phyloP scores from a whole-genome alignment of 2,888 invertebrate species.

The Trissolcus brochymenae region DNA sequence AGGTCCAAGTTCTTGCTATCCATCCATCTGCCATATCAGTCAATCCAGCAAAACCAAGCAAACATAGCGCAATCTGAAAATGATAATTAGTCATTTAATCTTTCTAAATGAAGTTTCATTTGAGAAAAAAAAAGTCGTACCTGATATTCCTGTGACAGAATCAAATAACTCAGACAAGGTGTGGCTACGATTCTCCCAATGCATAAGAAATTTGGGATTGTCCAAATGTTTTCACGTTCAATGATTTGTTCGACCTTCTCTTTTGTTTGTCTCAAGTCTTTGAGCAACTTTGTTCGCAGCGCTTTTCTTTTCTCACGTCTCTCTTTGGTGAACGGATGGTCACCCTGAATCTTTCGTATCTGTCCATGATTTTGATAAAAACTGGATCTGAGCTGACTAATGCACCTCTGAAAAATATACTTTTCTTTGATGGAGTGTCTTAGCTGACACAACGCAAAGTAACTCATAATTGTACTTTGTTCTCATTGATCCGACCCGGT shows the following conservation, averaged over 20 bases:
- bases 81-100: neutral
- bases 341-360: slow-evolving; percentile 57
- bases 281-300: slow-evolving; percentile 65
- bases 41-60: slow-evolving; percentile 91
- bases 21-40: slow-evolving; percentile 98
- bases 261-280: slow-evolving; percentile 75
- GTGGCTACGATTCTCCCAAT: slow-evolving; percentile 89
- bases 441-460: slow-evolving; percentile 40
- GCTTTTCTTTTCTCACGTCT: slow-evolving; percentile 61
- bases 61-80: slow-evolving; percentile 82
- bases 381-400: slow-evolving; percentile 62
- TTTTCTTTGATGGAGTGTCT: slow-evolving; percentile 55
- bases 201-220: slow-evolving; percentile 95
- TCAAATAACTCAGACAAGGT: slow-evolving; percentile 92
- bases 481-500: neutral
- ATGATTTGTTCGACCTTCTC: slow-evolving; percentile 86
- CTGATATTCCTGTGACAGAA: slow-evolving; percentile 87
- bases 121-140: slow-evolving; percentile 55
- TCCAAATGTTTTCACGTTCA: slow-evolving; percentile 92
- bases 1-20: slow-evolving; percentile 94
- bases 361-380: slow-evolving; percentile 63
- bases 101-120: neutral
- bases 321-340: slow-evolving; percentile 58
- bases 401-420: slow-evolving; percentile 64
- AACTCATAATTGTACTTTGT: slow-evolving; percentile 40